Evolutionary conservation across 2,888 invertebrate genomes (phyloP).

Genomic region (Caenorhabditis drosophilae): DNA sequence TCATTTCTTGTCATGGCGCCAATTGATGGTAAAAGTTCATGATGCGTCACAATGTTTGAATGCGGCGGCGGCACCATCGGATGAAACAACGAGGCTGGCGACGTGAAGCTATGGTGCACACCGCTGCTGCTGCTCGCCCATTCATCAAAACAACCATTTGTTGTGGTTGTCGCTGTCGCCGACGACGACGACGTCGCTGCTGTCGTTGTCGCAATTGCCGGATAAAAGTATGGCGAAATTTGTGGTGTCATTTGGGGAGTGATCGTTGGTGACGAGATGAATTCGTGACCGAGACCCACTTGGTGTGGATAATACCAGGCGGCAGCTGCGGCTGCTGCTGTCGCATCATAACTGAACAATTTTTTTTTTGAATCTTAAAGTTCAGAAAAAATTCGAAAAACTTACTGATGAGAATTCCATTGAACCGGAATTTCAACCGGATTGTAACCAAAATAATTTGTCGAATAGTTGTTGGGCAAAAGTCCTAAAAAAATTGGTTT

Average conservation of each 20-base stretch:
- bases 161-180: too few relatives aligned
- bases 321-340: too few relatives aligned
- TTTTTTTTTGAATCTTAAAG: neutral
- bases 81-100: too few relatives aligned
- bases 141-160: too few relatives aligned
- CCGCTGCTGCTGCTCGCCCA: too few relatives aligned
- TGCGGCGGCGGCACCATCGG: too few relatives aligned
- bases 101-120: too few relatives aligned
- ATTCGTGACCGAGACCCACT: constrained; percentile 8
- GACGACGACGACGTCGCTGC: too few relatives aligned
- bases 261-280: constrained; percentile 9
- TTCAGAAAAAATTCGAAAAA: neutral
- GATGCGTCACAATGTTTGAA: too few relatives aligned
- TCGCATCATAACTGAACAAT: constrained; percentile 6
- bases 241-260: constrained; percentile 31
- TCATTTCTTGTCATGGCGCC: too few relatives aligned
- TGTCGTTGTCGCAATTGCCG: constrained; percentile 2
- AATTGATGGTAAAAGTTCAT: too few relatives aligned
- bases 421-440: constrained; percentile 23
- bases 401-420: constrained; percentile 19
- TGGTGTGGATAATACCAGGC: constrained; percentile 7
- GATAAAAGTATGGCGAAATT: constrained; percentile 31
- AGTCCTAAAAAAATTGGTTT: too few relatives aligned
- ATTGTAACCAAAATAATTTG: constrained; percentile 24
- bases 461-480: constrained; percentile 7